Evolutionary conservation across 2,888 invertebrate species (phyloP).

Genomic region (Cotesia congregata): DNA sequence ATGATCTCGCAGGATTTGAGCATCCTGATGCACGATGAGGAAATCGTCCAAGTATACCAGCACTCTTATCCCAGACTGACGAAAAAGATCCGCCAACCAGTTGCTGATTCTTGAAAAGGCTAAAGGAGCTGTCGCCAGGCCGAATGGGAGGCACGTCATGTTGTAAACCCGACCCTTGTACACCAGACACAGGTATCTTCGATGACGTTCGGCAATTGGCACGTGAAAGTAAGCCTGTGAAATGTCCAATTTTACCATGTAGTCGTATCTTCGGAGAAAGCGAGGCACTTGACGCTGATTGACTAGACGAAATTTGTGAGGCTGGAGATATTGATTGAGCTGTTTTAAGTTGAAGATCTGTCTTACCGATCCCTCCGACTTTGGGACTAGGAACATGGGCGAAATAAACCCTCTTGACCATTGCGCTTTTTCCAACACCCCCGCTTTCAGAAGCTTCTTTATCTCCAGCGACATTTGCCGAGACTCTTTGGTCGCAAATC

Average conservation of each 20-base stretch:
- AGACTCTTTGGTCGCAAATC: background rate
- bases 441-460: background rate
- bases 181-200: conserved; percentile 46
- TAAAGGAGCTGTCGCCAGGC: conserved; percentile 51
- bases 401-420: conserved; percentile 25
- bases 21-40: conserved; percentile 46
- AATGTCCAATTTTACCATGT: conserved; percentile 48
- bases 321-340: conserved; percentile 29
- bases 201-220: conserved; percentile 44
- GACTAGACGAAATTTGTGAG: conserved; percentile 43
- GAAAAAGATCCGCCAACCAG: conserved; percentile 51
- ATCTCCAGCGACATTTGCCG: conserved; percentile 20
- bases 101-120: conserved; percentile 51
- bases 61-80: conserved; percentile 42
- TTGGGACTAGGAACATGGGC: conserved; percentile 36
- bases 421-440: conserved; percentile 1
- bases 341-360: conserved; percentile 36
- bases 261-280: conserved; percentile 44
- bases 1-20: conserved; percentile 32
- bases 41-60: conserved; percentile 47
- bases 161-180: conserved; percentile 48
- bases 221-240: conserved; percentile 43
- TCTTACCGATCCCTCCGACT: conserved; percentile 23
- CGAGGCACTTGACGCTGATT: conserved; percentile 45
- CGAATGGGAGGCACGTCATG: conserved; percentile 54